Percentiles rank a stretch among this genome's conserved stretches.
These are phyloP conservation scores for Lagenorhynchus albirostris DNA, from an alignment of 2,113 vertebrate species.

Conservation along the genomic window DNA sequence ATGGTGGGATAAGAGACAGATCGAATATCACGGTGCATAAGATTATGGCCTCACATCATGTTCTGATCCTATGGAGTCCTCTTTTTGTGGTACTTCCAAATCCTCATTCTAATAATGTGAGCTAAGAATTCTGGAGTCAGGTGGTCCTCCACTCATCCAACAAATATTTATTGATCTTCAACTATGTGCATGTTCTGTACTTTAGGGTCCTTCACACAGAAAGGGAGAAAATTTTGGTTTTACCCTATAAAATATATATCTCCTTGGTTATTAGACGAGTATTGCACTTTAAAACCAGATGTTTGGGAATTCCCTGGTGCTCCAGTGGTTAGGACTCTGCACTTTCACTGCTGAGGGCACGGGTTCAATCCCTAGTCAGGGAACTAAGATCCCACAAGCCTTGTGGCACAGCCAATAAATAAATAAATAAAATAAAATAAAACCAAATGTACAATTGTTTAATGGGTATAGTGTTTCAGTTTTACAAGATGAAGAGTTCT, in stretches of 20 bases:
- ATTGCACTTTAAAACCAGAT: neutral
- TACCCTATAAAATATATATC: neutral
- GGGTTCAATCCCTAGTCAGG: too few species aligned
- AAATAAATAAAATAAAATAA: too few species aligned
- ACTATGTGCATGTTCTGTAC: neutral
- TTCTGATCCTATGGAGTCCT: neutral
- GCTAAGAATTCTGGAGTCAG: neutral
- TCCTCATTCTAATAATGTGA: neutral
- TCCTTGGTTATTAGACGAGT: neutral
- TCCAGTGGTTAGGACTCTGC: too few species aligned
- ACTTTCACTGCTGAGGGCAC: too few species aligned
- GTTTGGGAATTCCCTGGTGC: neutral
- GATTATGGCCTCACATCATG: neutral
- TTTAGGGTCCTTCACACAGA: neutral
- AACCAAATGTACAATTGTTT: neutral
- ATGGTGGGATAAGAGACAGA: neutral
- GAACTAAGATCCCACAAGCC: too few species aligned
- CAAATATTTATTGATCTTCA: neutral
- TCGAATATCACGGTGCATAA: neutral
- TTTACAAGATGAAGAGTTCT: neutral
- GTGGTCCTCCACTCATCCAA: neutral
- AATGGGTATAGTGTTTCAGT: neutral
- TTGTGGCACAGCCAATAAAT: too few species aligned
- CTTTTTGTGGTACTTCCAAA: neutral
- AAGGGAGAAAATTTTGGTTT: conserved; percentile 11